A percentile compares a stretch with the other conserved stretches of the same genome.
Evolutionary conservation across 2,797 vertebrate genomes (phyloP).

Genomic region (Arctocebus calabarensis): DNA sequence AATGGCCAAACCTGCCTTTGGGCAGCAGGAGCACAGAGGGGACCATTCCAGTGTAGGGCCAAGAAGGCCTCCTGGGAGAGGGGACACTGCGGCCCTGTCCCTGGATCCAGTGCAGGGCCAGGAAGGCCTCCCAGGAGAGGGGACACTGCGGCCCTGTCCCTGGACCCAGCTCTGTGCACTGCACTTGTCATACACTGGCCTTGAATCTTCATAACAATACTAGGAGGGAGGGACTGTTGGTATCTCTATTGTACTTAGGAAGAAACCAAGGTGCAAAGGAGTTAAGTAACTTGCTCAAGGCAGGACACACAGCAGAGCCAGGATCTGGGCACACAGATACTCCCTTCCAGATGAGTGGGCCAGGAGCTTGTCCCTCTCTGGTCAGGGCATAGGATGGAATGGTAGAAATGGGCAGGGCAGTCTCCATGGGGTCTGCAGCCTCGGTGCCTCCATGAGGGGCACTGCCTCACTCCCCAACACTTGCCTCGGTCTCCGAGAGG

Average conservation of each 20-base stretch:
- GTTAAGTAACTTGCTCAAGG: background rate
- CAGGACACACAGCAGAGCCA: background rate
- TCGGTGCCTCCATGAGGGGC: background rate
- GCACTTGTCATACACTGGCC: fast-evolving
- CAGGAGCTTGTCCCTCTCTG: background rate
- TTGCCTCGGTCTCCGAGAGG: background rate
- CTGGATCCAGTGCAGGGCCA: background rate
- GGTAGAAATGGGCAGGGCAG: background rate
- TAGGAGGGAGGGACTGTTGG: fast-evolving
- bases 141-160: background rate
- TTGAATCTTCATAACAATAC: background rate
- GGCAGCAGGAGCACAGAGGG: background rate
- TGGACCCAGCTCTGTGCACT: too few species aligned
- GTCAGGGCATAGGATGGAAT: background rate
- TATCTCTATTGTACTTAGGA: background rate
- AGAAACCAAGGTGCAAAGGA: background rate
- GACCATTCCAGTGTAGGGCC: background rate
- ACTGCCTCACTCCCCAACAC: too few species aligned
- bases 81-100: background rate
- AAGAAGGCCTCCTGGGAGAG: background rate
- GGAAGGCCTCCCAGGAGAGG: background rate
- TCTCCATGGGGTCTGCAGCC: background rate
- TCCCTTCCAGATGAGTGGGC: background rate
- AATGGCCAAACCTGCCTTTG: fast-evolving
- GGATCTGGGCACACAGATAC: background rate